A percentile compares a stretch with the other conserved stretches of the same genome.
Evolutionary conservation across 1,140 invertebrate species (phyloP).

Genomic region (Brachionus angularis): DNA sequence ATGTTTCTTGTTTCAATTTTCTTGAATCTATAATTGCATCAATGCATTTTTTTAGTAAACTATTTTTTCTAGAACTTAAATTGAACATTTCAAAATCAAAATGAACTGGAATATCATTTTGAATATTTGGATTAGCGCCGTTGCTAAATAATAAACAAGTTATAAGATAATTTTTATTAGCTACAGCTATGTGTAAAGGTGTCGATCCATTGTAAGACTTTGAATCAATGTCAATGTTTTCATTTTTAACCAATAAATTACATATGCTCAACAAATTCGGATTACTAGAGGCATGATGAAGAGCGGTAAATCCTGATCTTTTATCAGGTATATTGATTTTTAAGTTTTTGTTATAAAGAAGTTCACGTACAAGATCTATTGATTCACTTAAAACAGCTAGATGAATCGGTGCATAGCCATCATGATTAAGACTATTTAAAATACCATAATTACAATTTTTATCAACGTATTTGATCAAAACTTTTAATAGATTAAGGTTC

Average conservation of each 20-base stretch:
- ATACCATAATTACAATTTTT: conserved; percentile 3
- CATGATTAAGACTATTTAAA: neutral
- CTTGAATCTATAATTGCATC: too few species aligned
- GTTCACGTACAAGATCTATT: conserved; percentile 1
- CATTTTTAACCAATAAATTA: neutral
- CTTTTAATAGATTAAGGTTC: neutral
- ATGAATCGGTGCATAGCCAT: conserved; percentile 1
- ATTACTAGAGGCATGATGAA: neutral
- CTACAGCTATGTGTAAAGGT: conserved; percentile 1
- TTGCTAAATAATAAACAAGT: neutral
- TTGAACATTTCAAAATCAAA: neutral
- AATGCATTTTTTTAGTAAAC: too few species aligned
- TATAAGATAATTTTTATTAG: conserved; percentile 6
- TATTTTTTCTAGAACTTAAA: too few species aligned
- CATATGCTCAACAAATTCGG: neutral
- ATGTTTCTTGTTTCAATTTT: neutral
- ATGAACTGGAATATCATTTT: conserved; percentile 14
- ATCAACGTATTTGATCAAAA: neutral
- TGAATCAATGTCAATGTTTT: neutral
- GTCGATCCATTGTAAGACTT: conserved; percentile 7
- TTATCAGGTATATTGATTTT: conserved; percentile 22
- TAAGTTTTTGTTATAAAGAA: neutral
- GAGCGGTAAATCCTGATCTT: neutral
- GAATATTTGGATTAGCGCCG: conserved; percentile 5
- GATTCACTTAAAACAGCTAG: neutral